Percentiles rank a stretch among this genome's conserved stretches.
Conservation (phyloP, 2,113 vertebrate genomes). For the Danio rerio region DNA sequence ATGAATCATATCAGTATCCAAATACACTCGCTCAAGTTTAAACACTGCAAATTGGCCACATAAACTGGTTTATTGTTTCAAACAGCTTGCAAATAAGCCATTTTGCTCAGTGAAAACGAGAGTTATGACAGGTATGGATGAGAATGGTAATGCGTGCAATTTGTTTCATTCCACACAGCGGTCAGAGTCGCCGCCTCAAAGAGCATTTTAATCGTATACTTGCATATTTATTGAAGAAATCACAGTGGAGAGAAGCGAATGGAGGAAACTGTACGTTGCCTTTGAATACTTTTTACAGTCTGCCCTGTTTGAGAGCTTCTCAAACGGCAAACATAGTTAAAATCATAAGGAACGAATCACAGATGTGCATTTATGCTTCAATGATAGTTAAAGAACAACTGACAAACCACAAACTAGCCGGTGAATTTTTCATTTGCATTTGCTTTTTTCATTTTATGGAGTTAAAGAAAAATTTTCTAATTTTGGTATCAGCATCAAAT, state of each 20-base stretch:
- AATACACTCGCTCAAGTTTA: slow-evolving; percentile 22
- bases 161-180: not conserved
- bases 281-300: not conserved
- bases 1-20: slow-evolving; percentile 19
- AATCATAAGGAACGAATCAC: not conserved
- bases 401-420: not conserved
- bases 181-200: not conserved
- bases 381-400: not conserved
- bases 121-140: not conserved
- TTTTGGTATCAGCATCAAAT: too few species aligned
- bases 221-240: slow-evolving; percentile 1
- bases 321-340: not conserved
- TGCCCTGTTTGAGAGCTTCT: not conserved
- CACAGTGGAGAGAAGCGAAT: slow-evolving; percentile 1
- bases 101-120: not conserved
- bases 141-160: not conserved
- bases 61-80: slow-evolving; percentile 4
- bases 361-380: not conserved
- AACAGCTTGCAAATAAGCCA: slow-evolving; percentile 2
- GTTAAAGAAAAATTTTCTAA: too few species aligned
- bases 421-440: not conserved
- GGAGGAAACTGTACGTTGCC: not conserved
- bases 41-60: not conserved
- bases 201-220: not conserved
- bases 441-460: too few species aligned